Evolutionary conservation across 2,888 invertebrate species (phyloP), one percentile per base, ranked within the genome.

Genomic region (Neoaliturus tenellus): DNA sequence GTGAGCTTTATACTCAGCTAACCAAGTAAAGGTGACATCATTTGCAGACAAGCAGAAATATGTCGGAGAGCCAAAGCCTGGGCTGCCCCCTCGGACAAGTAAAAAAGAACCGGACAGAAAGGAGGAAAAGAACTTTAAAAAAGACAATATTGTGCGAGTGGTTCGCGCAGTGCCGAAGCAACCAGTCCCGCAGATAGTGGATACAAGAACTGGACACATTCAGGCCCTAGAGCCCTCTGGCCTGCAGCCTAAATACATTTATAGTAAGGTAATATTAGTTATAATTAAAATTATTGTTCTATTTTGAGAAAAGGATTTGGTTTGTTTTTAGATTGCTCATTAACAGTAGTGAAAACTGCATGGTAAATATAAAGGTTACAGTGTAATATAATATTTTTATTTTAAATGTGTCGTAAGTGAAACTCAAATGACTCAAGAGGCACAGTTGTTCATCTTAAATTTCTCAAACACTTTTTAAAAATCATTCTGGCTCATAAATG

Each of bases 221-320:
- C 93, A 94, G 88, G 92, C 92, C 87, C 90, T 95, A 44, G 91
- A 92, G 84, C 92, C 92, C 25, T 93, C 94, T 0, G 95, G 95
- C 0, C 92, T 95, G 86, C 92, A 94, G 85, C 95, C 95, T 0
- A 91, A 93, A 86, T 94, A 93, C 87, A 92, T 94, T 35, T 91
- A 93, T 75, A 91, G 93, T 48, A 92, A 93, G 85, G 93, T 75
- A 62, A 62, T 28, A 14, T 44, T n/a, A n/a, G n/a, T n/a, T n/a
- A n/a, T n/a, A n/a, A n/a, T n/a, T n/a, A n/a, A n/a, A n/a, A n/a
- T n/a, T n/a, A n/a, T n/a, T n/a, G n/a, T n/a, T n/a, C n/a, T n/a
- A n/a, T n/a, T n/a, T n/a, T n/a, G n/a, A n/a, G n/a, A n/a, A n/a
- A n/a, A n/a, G n/a, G n/a, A n/a, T n/a, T n/a, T n/a, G n/a, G n/a